phyloP scores from a whole-genome alignment of 2,888 invertebrate species.

The Glaucopsyche alexis region DNA sequence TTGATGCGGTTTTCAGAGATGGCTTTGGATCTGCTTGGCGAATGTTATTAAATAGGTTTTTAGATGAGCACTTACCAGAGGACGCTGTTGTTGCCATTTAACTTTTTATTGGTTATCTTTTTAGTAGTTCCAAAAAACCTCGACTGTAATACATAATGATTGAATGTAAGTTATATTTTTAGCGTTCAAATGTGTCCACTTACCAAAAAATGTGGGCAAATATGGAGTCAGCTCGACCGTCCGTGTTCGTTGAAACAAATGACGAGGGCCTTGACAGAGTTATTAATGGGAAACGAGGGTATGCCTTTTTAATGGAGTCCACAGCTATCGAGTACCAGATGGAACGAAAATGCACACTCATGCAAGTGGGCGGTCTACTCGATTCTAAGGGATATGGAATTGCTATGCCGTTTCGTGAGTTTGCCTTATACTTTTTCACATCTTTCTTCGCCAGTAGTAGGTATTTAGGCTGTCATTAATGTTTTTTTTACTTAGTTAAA shows the following conservation, averaged over 20 bases:
- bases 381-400: constrained; percentile 96
- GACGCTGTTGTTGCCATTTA: no score
- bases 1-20: no score
- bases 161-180: constrained; percentile 46
- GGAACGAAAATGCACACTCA: constrained; percentile 91
- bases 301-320: constrained; percentile 98
- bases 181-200: constrained; percentile 93
- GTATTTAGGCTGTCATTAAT: no score
- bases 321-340: constrained; percentile 95
- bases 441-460: no score
- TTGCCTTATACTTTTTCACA: not conserved
- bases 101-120: no score
- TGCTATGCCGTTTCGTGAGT: constrained; percentile 93
- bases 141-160: no score
- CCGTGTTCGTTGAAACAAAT: constrained; percentile 90
- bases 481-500: no score
- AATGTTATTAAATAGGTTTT: no score
- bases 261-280: constrained; percentile 94
- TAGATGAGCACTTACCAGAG: no score
- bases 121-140: no score
- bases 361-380: constrained; percentile 87
- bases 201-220: constrained; percentile 96
- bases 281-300: constrained; percentile 86
- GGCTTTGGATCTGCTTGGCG: no score
- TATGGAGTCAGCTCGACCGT: constrained; percentile 91